phyloP scores from a whole-genome alignment of 1,140 invertebrate species.

The Aphis gossypii region DNA sequence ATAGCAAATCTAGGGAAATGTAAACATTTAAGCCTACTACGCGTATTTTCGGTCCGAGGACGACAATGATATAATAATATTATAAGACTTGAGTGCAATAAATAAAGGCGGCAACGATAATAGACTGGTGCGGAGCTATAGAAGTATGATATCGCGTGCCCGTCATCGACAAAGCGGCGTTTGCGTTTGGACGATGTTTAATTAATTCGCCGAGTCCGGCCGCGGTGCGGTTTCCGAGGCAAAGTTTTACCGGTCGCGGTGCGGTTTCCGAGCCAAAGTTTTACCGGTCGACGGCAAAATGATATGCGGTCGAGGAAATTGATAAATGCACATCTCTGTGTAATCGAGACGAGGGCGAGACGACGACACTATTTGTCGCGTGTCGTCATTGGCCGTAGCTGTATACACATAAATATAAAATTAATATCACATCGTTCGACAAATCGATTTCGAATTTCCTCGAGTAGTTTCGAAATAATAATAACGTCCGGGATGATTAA shows the following conservation, averaged over 20 bases:
- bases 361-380: not conserved
- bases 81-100: no score
- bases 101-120: not conserved
- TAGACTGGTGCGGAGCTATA: not conserved
- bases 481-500: not conserved
- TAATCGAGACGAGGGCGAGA: not conserved
- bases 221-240: not conserved
- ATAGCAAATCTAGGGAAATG: no score
- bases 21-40: no score
- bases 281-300: not conserved
- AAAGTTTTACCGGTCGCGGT: not conserved
- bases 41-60: no score
- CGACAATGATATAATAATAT: no score
- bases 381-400: not conserved
- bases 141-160: not conserved
- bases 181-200: not conserved
- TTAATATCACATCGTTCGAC: not conserved
- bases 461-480: not conserved
- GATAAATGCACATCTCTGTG: not conserved
- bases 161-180: not conserved
- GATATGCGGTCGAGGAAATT: not conserved
- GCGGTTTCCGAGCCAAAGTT: not conserved
- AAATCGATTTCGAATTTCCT: not conserved
- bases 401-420: not conserved
- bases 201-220: not conserved